These are phyloP conservation scores for Malurus splendens DNA, from an alignment of 2,797 vertebrate genomes.

Conservation along the genomic window DNA sequence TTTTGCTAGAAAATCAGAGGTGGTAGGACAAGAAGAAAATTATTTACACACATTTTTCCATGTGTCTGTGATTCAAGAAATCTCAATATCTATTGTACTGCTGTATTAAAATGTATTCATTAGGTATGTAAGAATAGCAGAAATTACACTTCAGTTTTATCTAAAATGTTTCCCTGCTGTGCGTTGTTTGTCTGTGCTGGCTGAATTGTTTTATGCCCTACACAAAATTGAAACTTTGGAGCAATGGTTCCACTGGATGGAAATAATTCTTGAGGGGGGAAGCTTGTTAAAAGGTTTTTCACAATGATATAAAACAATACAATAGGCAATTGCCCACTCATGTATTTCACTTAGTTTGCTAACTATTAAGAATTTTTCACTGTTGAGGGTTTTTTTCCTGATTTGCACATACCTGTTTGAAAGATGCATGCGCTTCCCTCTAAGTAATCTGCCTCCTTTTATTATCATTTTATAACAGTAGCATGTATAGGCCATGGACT, in stretches of 20 bases:
- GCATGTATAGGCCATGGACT: not conserved
- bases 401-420: conserved; percentile 3
- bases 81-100: not conserved
- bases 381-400: not conserved
- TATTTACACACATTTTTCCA: not conserved
- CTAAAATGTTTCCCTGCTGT: conserved; percentile 44
- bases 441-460: conserved; percentile 9
- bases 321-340: conserved; percentile 13
- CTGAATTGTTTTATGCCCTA: not conserved
- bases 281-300: conserved; percentile 27
- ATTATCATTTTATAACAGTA: conserved; percentile 7
- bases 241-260: conserved; percentile 25
- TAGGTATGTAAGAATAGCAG: conserved; percentile 23
- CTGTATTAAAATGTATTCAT: conserved; percentile 52
- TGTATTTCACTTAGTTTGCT: not conserved
- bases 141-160: conserved; percentile 46
- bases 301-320: conserved; percentile 13
- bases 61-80: conserved; percentile 7
- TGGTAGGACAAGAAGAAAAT: not conserved
- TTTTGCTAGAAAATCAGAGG: not conserved
- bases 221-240: conserved; percentile 30
- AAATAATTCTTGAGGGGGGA: conserved; percentile 41
- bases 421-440: conserved; percentile 17
- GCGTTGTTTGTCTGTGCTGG: conserved; percentile 33
- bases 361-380: not conserved